phyloP scores from a whole-genome alignment of 1,140 invertebrate species.

The Theocolax elegans region DNA sequence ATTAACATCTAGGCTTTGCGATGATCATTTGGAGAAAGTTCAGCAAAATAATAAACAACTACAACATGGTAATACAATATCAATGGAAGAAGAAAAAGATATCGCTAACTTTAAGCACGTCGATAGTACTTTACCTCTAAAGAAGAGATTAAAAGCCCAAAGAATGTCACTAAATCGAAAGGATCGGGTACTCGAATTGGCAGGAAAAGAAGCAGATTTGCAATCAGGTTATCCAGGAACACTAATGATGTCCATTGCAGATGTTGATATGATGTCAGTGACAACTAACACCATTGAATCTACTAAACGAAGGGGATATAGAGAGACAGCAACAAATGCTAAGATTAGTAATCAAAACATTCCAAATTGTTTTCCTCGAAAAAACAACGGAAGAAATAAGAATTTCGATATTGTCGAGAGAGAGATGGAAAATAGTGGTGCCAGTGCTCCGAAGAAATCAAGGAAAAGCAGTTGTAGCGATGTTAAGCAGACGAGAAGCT shows the following conservation, averaged over 20 bases:
- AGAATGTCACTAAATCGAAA: constrained; percentile 14
- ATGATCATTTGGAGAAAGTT: constrained; percentile 52
- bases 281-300: background rate
- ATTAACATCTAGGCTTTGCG: constrained; percentile 47
- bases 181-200: too few species aligned
- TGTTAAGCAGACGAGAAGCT: constrained; percentile 50
- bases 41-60: constrained; percentile 44
- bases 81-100: background rate
- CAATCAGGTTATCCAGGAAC: constrained; percentile 54
- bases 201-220: too few species aligned
- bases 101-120: constrained; percentile 38
- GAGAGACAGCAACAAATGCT: constrained; percentile 6
- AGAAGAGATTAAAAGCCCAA: constrained; percentile 60
- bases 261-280: constrained; percentile 17
- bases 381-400: constrained; percentile 4
- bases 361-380: constrained; percentile 19
- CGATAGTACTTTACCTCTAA: constrained; percentile 58
- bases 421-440: constrained; percentile 7
- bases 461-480: background rate
- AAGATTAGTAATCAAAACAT: constrained; percentile 22
- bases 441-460: background rate
- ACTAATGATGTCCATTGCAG: constrained; percentile 57
- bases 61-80: background rate
- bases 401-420: background rate
- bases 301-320: background rate